Evolutionary conservation across 2,888 invertebrate species (phyloP).

Genomic region (Rotaria sp.): DNA sequence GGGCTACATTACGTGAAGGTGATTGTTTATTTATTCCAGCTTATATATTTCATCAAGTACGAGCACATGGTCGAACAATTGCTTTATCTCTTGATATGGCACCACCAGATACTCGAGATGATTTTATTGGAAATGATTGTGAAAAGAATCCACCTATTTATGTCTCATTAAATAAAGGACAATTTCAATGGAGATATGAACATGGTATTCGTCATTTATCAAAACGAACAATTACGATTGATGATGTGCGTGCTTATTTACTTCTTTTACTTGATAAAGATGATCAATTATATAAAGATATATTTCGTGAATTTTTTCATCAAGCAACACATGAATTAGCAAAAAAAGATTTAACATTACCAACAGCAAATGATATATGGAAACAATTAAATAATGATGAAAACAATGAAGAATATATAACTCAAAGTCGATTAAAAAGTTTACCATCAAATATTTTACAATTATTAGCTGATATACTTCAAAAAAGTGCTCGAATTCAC

Average conservation of each 20-base stretch:
- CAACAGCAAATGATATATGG: neutral
- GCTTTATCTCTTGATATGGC: slow-evolving; percentile 46
- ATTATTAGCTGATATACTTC: slow-evolving; percentile 9
- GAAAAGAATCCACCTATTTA: slow-evolving; percentile 33
- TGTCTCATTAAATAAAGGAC: neutral
- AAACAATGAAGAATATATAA: neutral
- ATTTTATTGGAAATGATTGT: slow-evolving; percentile 23
- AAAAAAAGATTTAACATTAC: neutral
- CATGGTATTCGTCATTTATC: slow-evolving; percentile 35
- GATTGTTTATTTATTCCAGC: slow-evolving; percentile 54
- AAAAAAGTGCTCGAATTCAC: slow-evolving; percentile 15
- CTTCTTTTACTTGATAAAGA: slow-evolving; percentile 15
- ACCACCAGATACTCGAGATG: neutral
- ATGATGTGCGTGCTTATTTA: slow-evolving; percentile 29
- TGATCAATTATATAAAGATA: slow-evolving; percentile 6
- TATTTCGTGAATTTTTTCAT: slow-evolving; percentile 32
- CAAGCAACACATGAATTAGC: slow-evolving; percentile 33
- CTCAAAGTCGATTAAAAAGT: neutral
- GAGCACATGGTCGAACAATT: slow-evolving; percentile 51
- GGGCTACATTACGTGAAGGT: slow-evolving; percentile 49
- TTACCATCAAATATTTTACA: neutral
- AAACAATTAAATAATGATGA: neutral
- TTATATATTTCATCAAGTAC: slow-evolving; percentile 52
- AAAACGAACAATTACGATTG: neutral
- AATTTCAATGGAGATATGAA: slow-evolving; percentile 36